Evolutionary conservation across 2,888 invertebrate genomes (phyloP).

Genomic region (Melolontha melolontha): DNA sequence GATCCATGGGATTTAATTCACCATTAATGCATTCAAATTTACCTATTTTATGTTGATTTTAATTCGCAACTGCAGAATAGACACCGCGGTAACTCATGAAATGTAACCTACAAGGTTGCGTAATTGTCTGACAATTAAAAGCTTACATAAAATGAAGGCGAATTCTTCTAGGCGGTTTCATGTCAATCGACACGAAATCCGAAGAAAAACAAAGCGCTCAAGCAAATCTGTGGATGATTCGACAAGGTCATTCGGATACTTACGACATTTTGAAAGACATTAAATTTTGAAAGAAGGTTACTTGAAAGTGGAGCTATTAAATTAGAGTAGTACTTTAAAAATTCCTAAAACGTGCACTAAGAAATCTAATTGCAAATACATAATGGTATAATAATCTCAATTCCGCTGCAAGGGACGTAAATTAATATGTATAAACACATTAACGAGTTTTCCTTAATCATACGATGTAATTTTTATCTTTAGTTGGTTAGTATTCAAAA

Average conservation of each 20-base stretch:
- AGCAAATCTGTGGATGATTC: not conserved
- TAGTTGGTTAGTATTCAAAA: too few relatives aligned
- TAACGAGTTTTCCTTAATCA: too few relatives aligned
- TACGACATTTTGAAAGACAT: too few relatives aligned
- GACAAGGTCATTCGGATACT: not conserved
- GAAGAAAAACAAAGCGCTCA: conserved; percentile 2
- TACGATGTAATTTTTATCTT: too few relatives aligned
- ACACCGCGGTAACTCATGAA: conserved; percentile 1
- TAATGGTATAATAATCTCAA: too few relatives aligned
- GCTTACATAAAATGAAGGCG: conserved; percentile 28
- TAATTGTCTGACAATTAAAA: conserved; percentile 31
- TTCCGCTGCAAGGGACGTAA: too few relatives aligned
- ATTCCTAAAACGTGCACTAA: too few relatives aligned
- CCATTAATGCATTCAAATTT: conserved; percentile 41
- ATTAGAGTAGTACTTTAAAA: too few relatives aligned
- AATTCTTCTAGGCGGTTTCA: conserved; percentile 7
- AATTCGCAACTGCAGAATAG: conserved; percentile 30
- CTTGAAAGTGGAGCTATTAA: too few relatives aligned
- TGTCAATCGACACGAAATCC: not conserved
- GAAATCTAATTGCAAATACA: too few relatives aligned
- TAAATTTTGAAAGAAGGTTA: too few relatives aligned
- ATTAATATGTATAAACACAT: too few relatives aligned
- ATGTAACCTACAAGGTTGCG: conserved; percentile 22
- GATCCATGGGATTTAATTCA: conserved; percentile 41
- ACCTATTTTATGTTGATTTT: conserved; percentile 37